A percentile compares a stretch with the other conserved stretches of the same genome.
These are phyloP conservation scores for Phortica magna DNA, from an alignment of 2,888 invertebrate genomes.

Conservation along the genomic window DNA sequence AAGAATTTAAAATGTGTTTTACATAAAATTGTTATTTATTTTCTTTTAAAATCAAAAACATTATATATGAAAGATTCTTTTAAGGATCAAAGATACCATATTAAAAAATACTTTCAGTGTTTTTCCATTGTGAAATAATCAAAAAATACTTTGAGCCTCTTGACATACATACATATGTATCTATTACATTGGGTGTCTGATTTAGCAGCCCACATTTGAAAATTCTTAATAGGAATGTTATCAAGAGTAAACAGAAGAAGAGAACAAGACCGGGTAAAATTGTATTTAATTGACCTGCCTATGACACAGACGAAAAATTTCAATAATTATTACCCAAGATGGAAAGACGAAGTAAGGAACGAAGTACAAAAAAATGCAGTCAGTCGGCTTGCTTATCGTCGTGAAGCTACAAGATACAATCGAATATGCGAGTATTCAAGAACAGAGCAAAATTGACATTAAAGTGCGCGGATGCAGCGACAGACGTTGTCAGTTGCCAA, in stretches of 20 bases:
- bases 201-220: background rate
- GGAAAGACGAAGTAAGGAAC: background rate
- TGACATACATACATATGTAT: background rate
- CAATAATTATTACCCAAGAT: slow-evolving; percentile 13
- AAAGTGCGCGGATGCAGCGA: slow-evolving; percentile 5
- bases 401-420: background rate
- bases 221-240: background rate
- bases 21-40: too few relatives aligned
- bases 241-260: background rate
- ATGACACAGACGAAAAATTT: slow-evolving; percentile 25
- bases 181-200: background rate
- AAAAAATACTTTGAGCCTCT: background rate
- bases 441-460: slow-evolving; percentile 18
- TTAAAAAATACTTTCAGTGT: too few relatives aligned
- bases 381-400: background rate
- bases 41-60: too few relatives aligned
- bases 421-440: background rate
- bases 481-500: background rate
- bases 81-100: too few relatives aligned
- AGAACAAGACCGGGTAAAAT: background rate
- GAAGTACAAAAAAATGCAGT: background rate
- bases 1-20: too few relatives aligned
- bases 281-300: slow-evolving; percentile 29
- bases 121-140: too few relatives aligned
- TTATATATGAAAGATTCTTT: too few relatives aligned